phyloP scores from a whole-genome alignment of 2,797 vertebrate species.

The Sylvilagus floridanus region DNA sequence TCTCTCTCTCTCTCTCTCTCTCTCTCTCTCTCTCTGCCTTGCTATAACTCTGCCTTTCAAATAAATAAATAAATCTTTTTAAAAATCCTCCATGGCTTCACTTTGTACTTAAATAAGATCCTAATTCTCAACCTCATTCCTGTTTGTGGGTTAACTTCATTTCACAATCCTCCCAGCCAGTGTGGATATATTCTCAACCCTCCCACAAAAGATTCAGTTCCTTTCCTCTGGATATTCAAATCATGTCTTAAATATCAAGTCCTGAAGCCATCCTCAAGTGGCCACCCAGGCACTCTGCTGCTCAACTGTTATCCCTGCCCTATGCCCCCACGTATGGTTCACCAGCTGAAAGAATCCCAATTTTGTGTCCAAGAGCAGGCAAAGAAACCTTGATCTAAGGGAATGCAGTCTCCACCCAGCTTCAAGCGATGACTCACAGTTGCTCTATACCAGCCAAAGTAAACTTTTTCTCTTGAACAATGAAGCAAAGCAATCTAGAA shows the following conservation, averaged over 20 bases:
- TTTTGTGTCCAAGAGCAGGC: neutral
- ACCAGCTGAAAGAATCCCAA: neutral
- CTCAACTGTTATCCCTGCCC: neutral
- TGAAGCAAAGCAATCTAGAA: neutral
- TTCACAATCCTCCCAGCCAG: neutral
- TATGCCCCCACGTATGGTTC: neutral
- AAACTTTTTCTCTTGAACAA: neutral
- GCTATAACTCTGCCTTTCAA: no score
- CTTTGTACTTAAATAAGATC: neutral
- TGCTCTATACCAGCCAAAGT: neutral
- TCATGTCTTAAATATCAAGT: neutral
- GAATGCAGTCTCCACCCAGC: neutral
- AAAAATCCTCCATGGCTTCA: neutral
- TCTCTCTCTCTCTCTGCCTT: no score
- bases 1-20: no score
- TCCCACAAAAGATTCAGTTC: neutral
- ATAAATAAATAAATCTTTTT: no score
- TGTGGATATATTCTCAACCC: neutral
- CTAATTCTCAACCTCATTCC: neutral
- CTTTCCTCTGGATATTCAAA: neutral
- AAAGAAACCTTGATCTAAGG: neutral
- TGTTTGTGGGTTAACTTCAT: neutral
- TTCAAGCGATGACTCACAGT: neutral
- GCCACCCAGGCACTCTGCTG: neutral
- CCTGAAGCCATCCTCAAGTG: neutral